A percentile compares a stretch with the other conserved stretches of the same genome.
Evolutionary conservation across 2,113 vertebrate genomes (phyloP).

Genomic region (Paedocypris sp.): DNA sequence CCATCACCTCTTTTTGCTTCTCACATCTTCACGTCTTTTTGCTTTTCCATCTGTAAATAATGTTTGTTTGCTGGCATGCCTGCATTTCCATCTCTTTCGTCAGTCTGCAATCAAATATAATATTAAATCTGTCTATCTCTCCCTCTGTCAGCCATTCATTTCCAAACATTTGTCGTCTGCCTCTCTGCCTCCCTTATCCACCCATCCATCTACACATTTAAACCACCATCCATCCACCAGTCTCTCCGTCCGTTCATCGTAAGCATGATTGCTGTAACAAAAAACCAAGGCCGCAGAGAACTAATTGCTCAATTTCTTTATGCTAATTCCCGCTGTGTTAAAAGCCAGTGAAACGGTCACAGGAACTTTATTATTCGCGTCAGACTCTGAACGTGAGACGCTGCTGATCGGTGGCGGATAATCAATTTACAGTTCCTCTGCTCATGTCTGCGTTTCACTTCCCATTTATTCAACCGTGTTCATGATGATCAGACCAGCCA

Average conservation of each 20-base stretch:
- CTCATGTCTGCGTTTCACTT: neutral
- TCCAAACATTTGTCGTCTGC: no score
- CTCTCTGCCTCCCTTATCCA: no score
- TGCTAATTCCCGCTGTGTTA: constrained; percentile 3
- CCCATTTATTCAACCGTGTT: neutral
- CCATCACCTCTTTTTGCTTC: no score
- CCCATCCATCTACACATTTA: no score
- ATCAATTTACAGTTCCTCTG: constrained; percentile 12
- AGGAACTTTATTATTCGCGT: constrained; percentile 13
- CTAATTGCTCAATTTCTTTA: constrained; percentile 2
- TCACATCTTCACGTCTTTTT: no score
- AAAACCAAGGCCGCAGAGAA: neutral
- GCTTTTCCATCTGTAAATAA: no score
- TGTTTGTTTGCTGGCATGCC: no score
- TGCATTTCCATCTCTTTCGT: no score
- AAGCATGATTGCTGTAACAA: neutral
- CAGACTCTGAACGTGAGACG: neutral
- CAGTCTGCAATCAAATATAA: no score
- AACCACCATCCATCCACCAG: no score
- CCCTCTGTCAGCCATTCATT: no score
- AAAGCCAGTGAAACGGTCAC: constrained; percentile 16
- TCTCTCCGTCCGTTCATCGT: neutral
- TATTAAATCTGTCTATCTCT: no score
- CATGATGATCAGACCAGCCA: neutral
- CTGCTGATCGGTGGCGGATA: neutral